Evolutionary conservation across 2,888 invertebrate species (phyloP).

Genomic region (Encarsia formosa): DNA sequence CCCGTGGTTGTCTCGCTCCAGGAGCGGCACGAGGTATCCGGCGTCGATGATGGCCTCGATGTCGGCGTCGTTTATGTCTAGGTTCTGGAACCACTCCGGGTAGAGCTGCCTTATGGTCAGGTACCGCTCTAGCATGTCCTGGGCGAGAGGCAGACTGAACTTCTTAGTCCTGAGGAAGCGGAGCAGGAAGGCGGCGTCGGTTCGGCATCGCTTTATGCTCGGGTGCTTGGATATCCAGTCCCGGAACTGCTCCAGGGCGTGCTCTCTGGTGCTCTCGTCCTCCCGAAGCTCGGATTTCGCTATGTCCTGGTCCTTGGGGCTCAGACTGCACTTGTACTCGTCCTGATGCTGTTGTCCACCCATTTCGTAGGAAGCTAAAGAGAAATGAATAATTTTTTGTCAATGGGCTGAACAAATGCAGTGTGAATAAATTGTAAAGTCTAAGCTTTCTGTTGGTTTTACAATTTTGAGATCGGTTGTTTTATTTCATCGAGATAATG

Average conservation of each 20-base stretch:
- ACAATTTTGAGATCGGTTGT: too few species aligned
- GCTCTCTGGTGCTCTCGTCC: constrained; percentile 69
- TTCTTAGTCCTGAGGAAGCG: constrained; percentile 84
- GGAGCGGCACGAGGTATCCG: constrained; percentile 73
- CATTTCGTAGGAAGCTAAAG: too few species aligned
- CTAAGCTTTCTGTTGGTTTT: too few species aligned
- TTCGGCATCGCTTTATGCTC: constrained; percentile 74
- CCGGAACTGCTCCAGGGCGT: constrained; percentile 72
- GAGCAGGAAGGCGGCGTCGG: constrained; percentile 75
- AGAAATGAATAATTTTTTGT: too few species aligned
- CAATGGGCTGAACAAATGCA: too few species aligned
- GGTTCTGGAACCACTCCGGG: constrained; percentile 79
- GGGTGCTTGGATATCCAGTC: constrained; percentile 82
- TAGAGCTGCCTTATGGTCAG: constrained; percentile 79
- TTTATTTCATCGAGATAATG: too few species aligned
- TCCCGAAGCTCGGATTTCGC: constrained; percentile 66
- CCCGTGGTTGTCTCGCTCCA: constrained; percentile 71
- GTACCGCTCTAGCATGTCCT: constrained; percentile 84
- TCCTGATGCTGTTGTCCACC: constrained; percentile 29
- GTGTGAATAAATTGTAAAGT: too few species aligned
- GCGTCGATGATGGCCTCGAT: constrained; percentile 76
- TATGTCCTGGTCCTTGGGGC: constrained; percentile 32
- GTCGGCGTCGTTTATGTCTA: constrained; percentile 75
- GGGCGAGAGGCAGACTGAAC: constrained; percentile 79
- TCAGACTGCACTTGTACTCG: constrained; percentile 39